phyloP scores from a whole-genome alignment of 2,888 invertebrate genomes.

The Endotricha flammealis region DNA sequence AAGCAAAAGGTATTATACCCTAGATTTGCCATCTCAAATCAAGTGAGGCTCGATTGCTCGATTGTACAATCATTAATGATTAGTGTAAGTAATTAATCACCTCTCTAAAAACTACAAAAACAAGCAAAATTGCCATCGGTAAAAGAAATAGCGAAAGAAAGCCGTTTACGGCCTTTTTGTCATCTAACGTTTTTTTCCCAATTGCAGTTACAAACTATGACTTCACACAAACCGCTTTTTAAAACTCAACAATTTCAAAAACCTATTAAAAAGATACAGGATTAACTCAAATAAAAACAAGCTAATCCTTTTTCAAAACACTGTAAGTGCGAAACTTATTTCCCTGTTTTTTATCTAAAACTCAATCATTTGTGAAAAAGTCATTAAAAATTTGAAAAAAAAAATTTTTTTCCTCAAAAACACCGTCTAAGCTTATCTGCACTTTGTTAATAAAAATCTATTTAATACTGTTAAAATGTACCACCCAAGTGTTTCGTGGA shows the following conservation, averaged over 20 bases:
- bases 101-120: no score
- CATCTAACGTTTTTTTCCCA: neutral
- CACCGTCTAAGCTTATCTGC: conserved; percentile 31
- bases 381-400: no score
- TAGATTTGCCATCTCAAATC: no score
- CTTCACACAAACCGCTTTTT: neutral
- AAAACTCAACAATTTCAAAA: conserved; percentile 7
- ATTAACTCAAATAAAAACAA: conserved; percentile 19
- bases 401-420: no score
- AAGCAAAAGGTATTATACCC: no score
- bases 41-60: no score
- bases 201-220: neutral
- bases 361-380: conserved; percentile 14
- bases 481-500: conserved; percentile 60
- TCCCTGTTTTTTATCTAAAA: conserved; percentile 14
- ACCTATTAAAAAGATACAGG: conserved; percentile 20
- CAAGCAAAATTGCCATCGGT: no score
- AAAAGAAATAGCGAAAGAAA: no score
- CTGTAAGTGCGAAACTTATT: conserved; percentile 18
- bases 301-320: conserved; percentile 25
- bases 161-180: no score
- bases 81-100: no score
- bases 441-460: conserved; percentile 37
- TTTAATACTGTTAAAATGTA: conserved; percentile 38
- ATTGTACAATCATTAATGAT: no score